A percentile compares a stretch with the other conserved stretches of the same genome.
Evolutionary conservation across 2,113 vertebrate species (phyloP).

Genomic region (Myrmecobius fasciatus): DNA sequence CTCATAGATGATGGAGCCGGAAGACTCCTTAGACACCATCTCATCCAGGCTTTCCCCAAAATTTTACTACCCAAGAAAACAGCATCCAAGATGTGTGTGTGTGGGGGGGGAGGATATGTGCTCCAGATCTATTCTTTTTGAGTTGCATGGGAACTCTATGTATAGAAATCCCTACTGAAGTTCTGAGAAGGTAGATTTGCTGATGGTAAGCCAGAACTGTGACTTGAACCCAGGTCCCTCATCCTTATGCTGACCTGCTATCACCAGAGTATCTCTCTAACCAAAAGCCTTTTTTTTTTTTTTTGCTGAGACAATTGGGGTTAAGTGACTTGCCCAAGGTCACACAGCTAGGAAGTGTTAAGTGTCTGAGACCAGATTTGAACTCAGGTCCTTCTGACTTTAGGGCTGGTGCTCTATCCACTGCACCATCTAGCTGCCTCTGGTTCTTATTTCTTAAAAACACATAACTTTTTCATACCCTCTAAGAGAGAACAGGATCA

Average conservation of each 20-base stretch:
- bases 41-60: neutral
- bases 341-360: no score
- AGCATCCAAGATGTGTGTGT: no score
- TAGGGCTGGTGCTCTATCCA: no score
- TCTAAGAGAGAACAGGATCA: neutral
- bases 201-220: neutral
- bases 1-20: neutral
- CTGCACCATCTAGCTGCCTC: no score
- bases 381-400: no score
- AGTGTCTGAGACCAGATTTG: no score
- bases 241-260: neutral
- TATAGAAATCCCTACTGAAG: neutral
- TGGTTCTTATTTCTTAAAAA: neutral
- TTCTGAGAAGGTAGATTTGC: neutral
- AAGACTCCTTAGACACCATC: neutral
- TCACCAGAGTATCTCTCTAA: neutral
- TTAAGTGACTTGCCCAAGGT: no score
- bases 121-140: no score
- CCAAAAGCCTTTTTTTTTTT: no score
- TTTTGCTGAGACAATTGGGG: no score
- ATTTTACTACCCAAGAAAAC: neutral
- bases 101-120: neutral
- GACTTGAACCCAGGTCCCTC: neutral
- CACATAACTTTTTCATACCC: no score
- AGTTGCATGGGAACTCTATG: neutral